phyloP scores from a whole-genome alignment of 2,797 vertebrate genomes.

The Coregonus sp. region DNA sequence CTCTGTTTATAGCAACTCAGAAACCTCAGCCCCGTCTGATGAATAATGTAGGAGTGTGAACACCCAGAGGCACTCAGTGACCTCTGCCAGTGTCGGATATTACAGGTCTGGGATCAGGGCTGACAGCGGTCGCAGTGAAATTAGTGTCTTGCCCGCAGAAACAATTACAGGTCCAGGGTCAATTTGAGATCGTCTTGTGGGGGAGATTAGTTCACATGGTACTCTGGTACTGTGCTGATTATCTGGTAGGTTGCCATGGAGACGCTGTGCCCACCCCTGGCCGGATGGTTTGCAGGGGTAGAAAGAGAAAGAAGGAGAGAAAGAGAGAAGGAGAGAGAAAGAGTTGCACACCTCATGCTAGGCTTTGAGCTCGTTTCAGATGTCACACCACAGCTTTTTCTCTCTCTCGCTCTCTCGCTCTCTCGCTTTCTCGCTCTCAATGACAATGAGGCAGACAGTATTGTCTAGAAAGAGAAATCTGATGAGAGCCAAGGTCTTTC shows the following conservation, averaged over 20 bases:
- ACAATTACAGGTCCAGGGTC: constrained; percentile 29
- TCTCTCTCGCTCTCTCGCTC: too few relatives aligned
- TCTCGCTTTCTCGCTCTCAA: too few relatives aligned
- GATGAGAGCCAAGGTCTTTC: neutral
- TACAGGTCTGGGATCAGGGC: constrained; percentile 33
- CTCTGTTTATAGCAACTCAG: neutral
- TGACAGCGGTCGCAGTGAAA: constrained; percentile 29
- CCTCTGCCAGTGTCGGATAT: constrained; percentile 56
- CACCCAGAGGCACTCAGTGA: constrained; percentile 16
- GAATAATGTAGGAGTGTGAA: constrained; percentile 59
- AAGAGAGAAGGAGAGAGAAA: constrained; percentile 16
- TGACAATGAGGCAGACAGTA: too few relatives aligned
- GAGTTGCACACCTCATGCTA: neutral
- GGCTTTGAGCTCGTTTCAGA: neutral
- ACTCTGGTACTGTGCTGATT: constrained; percentile 15
- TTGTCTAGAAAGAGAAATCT: too few relatives aligned
- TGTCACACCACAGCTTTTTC: neutral
- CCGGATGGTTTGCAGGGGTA: neutral
- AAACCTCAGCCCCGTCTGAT: neutral
- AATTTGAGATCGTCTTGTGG: constrained; percentile 4
- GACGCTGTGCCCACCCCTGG: constrained; percentile 25
- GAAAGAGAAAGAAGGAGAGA: constrained; percentile 5
- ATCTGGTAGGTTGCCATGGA: constrained; percentile 60
- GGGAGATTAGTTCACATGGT: constrained; percentile 4
- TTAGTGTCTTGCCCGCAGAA: constrained; percentile 39